Conservation (phyloP, 2,797 vertebrate genomes). For the Valencia hispanica region DNA sequence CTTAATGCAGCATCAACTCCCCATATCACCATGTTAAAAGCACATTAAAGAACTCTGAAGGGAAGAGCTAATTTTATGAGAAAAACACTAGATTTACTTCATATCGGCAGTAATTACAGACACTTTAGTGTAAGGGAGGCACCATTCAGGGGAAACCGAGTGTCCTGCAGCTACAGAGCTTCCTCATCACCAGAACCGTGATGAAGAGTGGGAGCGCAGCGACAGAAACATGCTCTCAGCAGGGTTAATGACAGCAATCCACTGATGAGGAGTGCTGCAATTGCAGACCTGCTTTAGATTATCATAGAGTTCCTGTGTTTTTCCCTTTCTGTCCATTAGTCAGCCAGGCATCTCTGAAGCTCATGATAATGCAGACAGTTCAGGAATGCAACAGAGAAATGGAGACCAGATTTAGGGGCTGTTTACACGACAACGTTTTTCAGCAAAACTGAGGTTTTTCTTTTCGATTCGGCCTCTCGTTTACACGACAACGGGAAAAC, state of each 20-base stretch:
- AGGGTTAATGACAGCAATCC: constrained; percentile 94
- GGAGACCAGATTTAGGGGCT: neutral
- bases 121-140: neutral
- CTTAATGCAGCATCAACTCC: neutral
- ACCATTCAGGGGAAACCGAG: neutral
- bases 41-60: neutral
- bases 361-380: neutral
- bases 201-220: constrained; percentile 60
- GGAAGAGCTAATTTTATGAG: too few species aligned
- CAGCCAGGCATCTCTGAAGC: constrained; percentile 1
- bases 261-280: constrained; percentile 88
- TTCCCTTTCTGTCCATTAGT: constrained; percentile 30
- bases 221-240: constrained; percentile 88
- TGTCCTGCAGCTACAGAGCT: constrained; percentile 64
- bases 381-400: neutral
- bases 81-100: neutral
- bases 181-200: constrained; percentile 60
- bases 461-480: too few species aligned
- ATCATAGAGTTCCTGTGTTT: neutral
- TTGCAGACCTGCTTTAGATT: constrained; percentile 94
- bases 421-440: too few species aligned
- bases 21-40: neutral
- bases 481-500: too few species aligned
- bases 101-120: neutral
- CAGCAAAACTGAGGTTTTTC: too few species aligned